Base-by-base conservation (phyloP, 2,888 invertebrate species). In the Caradrina clavipalpis region DNA sequence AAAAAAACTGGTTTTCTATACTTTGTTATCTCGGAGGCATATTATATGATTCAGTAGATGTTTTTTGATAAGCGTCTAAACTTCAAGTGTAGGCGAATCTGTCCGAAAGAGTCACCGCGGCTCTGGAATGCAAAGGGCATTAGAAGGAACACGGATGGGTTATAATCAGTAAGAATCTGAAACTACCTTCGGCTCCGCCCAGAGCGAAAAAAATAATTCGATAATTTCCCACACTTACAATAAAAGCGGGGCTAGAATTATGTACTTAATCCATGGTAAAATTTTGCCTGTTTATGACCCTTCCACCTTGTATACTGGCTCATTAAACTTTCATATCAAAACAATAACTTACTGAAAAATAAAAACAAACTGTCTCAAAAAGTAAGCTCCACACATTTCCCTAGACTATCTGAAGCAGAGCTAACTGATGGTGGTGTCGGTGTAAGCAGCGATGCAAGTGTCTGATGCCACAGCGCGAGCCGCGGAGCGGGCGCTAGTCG, bases 401-500 rank as follows among this genome's bases (percentile, higher is more conserved):
- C 3, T 49, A 47, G 7, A 39, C 42, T 55, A 49, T n/a, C 19
- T 59, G 17, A 39, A 51, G 21, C 26, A 74, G 45, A 22, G 62
- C 59, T 61, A 76, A 42, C 58, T 56, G 73, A n/a, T 73, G 62
- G 42, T 63, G 3, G 31, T 57, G 10, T 15, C 17, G 62, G 63
- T 60, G 56, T 50, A 49, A 51, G 76, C 67, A 62, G 68, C 39
- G 49, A 7, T 59, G 73, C 51, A 61, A 56, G 66, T 58, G 69
- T 10, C 11, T 6, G 65, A 56, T 72, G 73, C 26, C 64, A 70
- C 76, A 62, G 76, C 11, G 62, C 39, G 70, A 58, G 8, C 64
- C 0, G 64, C 13, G 75, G 49, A 31, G 47, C 57, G 68, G 21
- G 45, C 83, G 91, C 92, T 94, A 94, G 91, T 94, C 94, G 63